phyloP scores from a whole-genome alignment of 2,113 vertebrate genomes.

The Notothenia coriiceps region DNA sequence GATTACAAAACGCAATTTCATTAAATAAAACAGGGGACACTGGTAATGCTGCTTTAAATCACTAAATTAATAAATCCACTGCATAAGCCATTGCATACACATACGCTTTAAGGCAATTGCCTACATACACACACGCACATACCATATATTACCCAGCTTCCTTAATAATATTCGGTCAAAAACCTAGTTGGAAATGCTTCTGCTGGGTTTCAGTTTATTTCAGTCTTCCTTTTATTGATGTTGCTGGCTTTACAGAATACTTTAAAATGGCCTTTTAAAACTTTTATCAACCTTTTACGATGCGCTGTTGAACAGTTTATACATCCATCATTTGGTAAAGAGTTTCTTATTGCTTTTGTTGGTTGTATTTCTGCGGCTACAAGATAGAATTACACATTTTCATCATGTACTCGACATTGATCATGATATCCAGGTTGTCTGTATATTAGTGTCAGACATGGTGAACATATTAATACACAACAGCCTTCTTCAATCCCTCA shows the following conservation, averaged over 20 bases:
- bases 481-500: neutral
- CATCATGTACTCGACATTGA: neutral
- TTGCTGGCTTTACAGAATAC: neutral
- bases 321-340: neutral
- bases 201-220: too few relatives aligned
- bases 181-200: neutral
- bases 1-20: conserved; percentile 77
- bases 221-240: conserved; percentile 11
- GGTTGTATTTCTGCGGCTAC: neutral
- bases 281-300: neutral
- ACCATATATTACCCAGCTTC: neutral
- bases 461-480: neutral
- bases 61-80: conserved; percentile 69
- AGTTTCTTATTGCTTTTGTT: neutral
- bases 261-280: neutral
- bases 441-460: neutral
- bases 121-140: conserved; percentile 5
- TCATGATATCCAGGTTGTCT: neutral
- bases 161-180: conserved; percentile 17
- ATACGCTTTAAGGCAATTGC: too few relatives aligned
- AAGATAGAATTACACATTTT: neutral
- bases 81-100: conserved; percentile 18
- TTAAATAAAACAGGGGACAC: conserved; percentile 55
- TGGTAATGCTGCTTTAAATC: conserved; percentile 63
- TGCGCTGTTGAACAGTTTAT: neutral